Evolutionary conservation across 2,797 vertebrate genomes (phyloP), one percentile per base, ranked within the genome.

Genomic region (Aplochiton taeniatus): DNA sequence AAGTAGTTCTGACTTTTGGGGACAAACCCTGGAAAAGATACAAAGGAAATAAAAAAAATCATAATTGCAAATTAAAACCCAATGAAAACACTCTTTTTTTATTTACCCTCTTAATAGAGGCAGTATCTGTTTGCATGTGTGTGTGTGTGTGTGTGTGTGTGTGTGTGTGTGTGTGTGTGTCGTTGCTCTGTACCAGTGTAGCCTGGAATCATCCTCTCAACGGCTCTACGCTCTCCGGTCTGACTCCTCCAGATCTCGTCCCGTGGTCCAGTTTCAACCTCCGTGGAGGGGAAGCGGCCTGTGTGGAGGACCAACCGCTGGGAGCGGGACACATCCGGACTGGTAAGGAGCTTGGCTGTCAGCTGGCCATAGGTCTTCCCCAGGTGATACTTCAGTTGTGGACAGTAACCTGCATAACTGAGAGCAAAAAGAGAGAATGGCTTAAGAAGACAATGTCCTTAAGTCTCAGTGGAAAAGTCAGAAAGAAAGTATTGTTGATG

Each of bases 361-460:
- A 90, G 76, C 70, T 87, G 84, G 48, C 90, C 85, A 0, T 93
- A 94, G 5, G 91, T 83, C 74, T 88, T 88, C 48, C 92, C 93
- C 73, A 90, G 14, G n/a, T 73, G 80, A 80, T 83, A 92, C 73
- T 87, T 92, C 71, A 93, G 86, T 68, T 91, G 90, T 4, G 94
- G 93, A 61, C 94, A 93, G 72, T 92, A 89, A 0, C 93, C 94
- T 1, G 88, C 70, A 44, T 91, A 94, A 71, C 94, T 95, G 66
- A 11, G 53, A 9, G 61, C 8, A 52, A 16, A 56, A 50, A 65
- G 57, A 61, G 44, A n/a, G n/a, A n/a, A n/a, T n/a, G n/a, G n/a
- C n/a, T n/a, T n/a, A n/a, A n/a, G n/a, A 44, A 41, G 6, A 31
- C 31, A 31, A 31, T 31, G 31, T 31, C 31, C 6, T 31, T 31